These are phyloP conservation scores for Nylanderia fulva DNA, from an alignment of 1,140 invertebrate genomes.

Conservation along the genomic window DNA sequence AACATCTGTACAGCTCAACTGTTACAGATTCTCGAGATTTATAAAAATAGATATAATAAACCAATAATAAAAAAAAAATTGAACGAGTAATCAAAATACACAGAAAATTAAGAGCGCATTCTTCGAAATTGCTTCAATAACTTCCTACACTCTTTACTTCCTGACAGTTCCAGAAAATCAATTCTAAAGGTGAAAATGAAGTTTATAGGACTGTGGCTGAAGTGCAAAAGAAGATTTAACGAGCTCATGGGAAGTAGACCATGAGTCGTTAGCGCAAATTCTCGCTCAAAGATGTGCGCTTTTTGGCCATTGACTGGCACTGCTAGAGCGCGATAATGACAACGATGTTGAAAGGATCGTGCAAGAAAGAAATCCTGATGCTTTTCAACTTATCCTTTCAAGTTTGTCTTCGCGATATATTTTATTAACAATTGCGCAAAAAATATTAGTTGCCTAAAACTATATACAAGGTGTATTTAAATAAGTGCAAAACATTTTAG, in stretches of 20 bases:
- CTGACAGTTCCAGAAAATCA: conserved; percentile 23
- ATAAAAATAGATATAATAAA: not conserved
- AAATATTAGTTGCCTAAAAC: not conserved
- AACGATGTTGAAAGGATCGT: not conserved
- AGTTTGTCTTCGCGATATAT: not conserved
- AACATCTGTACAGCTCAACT: not conserved
- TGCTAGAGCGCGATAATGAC: conserved; percentile 16
- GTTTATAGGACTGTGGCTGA: not conserved
- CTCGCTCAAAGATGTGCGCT: conserved; percentile 21
- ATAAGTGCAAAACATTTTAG: too few relatives aligned
- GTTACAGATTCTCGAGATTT: not conserved
- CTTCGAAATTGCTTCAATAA: conserved; percentile 18
- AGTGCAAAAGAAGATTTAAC: conserved; percentile 35
- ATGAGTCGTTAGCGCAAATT: conserved; percentile 32
- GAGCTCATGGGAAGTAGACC: conserved; percentile 36
- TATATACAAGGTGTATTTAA: too few relatives aligned
- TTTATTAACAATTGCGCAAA: not conserved
- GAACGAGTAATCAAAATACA: not conserved
- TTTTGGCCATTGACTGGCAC: conserved; percentile 27
- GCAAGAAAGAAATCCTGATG: conserved; percentile 3
- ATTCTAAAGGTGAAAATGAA: conserved; percentile 11
- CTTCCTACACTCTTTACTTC: conserved; percentile 18
- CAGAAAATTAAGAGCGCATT: not conserved
- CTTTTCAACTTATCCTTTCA: conserved; percentile 25
- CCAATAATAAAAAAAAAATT: not conserved